Base-by-base conservation (phyloP, 2,113 vertebrate genomes). In the Illadopsis cleaveri region DNA sequence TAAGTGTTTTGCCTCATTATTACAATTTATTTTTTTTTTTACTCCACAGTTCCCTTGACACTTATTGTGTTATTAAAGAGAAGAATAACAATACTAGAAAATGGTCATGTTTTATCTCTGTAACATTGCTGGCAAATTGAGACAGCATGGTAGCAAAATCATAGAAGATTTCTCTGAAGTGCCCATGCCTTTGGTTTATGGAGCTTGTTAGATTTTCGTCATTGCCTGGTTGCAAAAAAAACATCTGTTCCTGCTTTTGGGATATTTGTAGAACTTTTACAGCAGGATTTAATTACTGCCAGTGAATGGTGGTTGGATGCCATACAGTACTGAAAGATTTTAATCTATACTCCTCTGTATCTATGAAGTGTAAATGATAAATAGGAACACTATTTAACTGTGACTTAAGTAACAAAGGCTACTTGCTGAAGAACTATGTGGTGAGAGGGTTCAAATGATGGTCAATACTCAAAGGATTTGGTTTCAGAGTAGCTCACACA, bases 261-360 rank as follows among this genome's bases (percentile, higher is more conserved):
- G 90, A 97, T 97, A 98, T 97, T 97, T 98, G 95, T 96, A 98
- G 96, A 93, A 96, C 92, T 97, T 97, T 97, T 96, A 97, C 98
- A 98, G 97, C 95, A 86, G 98, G 98, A 97, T 98, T 98, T 98
- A 98, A 98, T 98, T 98, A 98, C 94, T 97, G 96, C 88, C 96
- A 93, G 97, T 97, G 97, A 96, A 97, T 96, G 96, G 97, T 97
- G 93, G 96, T 97, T 96, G 97, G 93, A 95, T 97, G 89, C 97
- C 94, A 91, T 97, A 95, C 96, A 98, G 95, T 96, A 95, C 96
- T 97, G 90, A 97, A 96, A 96, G 97, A 97, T 98, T 98, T 95
- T 95, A 98, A 97, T 98, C 98, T 98, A 44, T 53, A 40, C 2
- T 50, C 37, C 58, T 89, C 96, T 91, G 58, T 98, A 96, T 97